Conservation (phyloP, 2,888 invertebrate genomes). For the Creontiades dilutus region DNA sequence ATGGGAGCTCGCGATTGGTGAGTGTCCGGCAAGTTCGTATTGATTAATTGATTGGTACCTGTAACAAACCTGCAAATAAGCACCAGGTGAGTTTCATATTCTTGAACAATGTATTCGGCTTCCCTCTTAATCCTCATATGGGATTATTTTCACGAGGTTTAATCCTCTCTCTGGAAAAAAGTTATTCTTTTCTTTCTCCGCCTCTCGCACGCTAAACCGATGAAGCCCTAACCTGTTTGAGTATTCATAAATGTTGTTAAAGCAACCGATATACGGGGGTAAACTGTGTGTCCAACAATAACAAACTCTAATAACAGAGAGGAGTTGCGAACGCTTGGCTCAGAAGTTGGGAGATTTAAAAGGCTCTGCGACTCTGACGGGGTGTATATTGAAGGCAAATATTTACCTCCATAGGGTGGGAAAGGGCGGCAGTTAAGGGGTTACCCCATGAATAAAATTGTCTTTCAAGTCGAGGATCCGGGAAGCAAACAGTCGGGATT, state of each 20-base stretch:
- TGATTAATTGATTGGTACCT: too few relatives aligned
- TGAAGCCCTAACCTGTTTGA: slow-evolving; percentile 59
- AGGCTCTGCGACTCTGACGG: slow-evolving; percentile 19
- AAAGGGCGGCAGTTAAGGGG: slow-evolving; percentile 43
- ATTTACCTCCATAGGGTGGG: slow-evolving; percentile 63
- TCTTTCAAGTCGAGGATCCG: slow-evolving; percentile 47
- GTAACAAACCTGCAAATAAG: too few relatives aligned
- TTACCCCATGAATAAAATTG: slow-evolving; percentile 69
- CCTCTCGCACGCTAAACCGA: background rate
- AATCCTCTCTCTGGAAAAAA: background rate
- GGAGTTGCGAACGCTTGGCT: slow-evolving; percentile 26
- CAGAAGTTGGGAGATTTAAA: slow-evolving; percentile 67
- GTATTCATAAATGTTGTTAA: slow-evolving; percentile 69
- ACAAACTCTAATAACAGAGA: slow-evolving; percentile 71
- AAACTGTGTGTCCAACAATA: slow-evolving; percentile 72
- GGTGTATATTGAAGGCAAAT: slow-evolving; percentile 71
- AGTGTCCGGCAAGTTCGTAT: too few relatives aligned
- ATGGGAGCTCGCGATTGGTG: too few relatives aligned
- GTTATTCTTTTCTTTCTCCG: background rate
- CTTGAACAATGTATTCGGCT: background rate
- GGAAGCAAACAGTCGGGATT: slow-evolving; percentile 37
- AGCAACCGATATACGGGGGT: slow-evolving; percentile 63
- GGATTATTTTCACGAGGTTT: background rate
- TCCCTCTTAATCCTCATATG: background rate
- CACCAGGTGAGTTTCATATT: background rate